These are phyloP conservation scores for Myotis brandtii DNA, from an alignment of 2,113 vertebrate genomes.

Conservation along the genomic window DNA sequence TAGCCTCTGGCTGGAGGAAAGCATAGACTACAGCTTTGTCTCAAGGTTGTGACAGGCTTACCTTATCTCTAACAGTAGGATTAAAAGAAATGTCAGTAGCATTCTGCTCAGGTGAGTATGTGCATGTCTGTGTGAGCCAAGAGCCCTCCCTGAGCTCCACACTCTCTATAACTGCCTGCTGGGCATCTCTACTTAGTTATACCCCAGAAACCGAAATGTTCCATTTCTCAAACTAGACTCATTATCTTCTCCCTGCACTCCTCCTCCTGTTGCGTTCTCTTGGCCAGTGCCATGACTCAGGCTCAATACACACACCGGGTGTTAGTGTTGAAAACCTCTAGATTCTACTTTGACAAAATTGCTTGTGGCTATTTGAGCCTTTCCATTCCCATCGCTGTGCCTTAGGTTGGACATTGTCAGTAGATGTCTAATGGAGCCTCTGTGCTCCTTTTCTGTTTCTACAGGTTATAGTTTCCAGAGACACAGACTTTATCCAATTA, in stretches of 20 bases:
- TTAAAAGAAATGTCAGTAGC: not conserved
- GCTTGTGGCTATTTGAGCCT: too few species aligned
- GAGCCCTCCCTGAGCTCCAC: not conserved
- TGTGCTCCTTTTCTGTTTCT: not conserved
- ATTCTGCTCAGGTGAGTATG: too few species aligned
- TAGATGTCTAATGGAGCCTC: not conserved
- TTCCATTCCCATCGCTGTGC: not conserved
- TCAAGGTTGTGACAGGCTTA: not conserved
- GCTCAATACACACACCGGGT: too few species aligned
- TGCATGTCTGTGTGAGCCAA: not conserved
- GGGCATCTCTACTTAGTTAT: not conserved
- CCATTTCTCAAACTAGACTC: not conserved
- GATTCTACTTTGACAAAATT: not conserved
- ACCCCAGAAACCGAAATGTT: not conserved
- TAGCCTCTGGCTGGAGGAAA: not conserved
- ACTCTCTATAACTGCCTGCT: not conserved
- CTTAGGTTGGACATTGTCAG: not conserved
- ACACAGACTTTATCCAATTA: not conserved
- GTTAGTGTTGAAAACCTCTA: not conserved
- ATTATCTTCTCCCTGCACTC: not conserved
- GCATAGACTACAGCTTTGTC: not conserved
- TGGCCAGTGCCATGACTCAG: not conserved
- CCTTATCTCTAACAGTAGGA: not conserved
- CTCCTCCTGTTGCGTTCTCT: not conserved
- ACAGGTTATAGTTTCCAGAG: not conserved